phyloP scores from a whole-genome alignment of 2,888 invertebrate genomes.

The Odontocerum albicorne region DNA sequence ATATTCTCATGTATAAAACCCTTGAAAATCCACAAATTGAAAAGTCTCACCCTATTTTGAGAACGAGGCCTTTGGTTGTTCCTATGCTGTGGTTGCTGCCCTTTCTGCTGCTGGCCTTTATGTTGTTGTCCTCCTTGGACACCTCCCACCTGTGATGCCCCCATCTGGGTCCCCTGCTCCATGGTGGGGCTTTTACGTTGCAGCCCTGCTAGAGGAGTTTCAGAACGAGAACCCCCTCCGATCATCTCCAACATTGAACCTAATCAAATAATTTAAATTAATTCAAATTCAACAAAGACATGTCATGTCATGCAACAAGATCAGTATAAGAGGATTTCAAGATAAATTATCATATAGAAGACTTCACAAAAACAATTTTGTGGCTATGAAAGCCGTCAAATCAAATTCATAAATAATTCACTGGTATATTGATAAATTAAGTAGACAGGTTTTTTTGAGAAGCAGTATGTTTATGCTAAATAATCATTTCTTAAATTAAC shows the following conservation, averaged over 20 bases:
- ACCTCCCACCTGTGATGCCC: conserved; percentile 44
- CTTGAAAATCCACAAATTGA: too few relatives aligned
- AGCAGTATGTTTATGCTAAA: too few relatives aligned
- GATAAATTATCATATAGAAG: too few relatives aligned
- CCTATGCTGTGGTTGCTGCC: conserved; percentile 1
- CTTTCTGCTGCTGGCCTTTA: conserved; percentile 42
- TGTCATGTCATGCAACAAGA: not conserved
- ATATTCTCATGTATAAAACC: too few relatives aligned
- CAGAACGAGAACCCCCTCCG: conserved; percentile 69
- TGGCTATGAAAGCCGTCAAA: too few relatives aligned
- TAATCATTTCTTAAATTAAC: too few relatives aligned
- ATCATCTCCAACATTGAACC: conserved; percentile 69
- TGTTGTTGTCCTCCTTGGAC: conserved; percentile 41
- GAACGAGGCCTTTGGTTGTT: conserved; percentile 38
- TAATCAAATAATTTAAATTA: conserved; percentile 37
- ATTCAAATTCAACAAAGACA: not conserved
- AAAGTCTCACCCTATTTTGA: conserved; percentile 39
- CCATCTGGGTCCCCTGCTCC: conserved; percentile 80
- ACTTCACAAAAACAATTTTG: too few relatives aligned
- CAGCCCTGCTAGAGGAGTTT: conserved; percentile 72
- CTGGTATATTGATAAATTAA: too few relatives aligned
- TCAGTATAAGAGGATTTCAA: not conserved
- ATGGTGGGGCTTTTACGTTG: conserved; percentile 83
- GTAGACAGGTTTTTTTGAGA: too few relatives aligned
- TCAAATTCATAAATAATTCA: too few relatives aligned